Evolutionary conservation across 2,113 vertebrate species (phyloP), one percentile per base, ranked within the genome.

Genomic region (Sisor rabdophorus): DNA sequence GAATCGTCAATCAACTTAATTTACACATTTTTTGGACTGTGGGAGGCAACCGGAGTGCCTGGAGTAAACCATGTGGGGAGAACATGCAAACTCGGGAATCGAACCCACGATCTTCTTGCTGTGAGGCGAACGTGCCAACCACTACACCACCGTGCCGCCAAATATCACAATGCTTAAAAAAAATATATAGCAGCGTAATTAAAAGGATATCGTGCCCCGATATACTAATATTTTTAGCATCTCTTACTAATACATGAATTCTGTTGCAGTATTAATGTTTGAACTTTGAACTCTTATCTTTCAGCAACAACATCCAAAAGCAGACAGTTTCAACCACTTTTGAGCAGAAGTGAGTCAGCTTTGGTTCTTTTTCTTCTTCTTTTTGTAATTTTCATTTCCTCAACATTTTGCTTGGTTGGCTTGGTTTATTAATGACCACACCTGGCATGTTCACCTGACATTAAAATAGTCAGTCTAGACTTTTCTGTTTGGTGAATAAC

Each of bases 331-430:
- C 47, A 78, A 68, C 90, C 88, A 88, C 28, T 81, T 91, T 88
- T 74, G 88, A 91, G 81, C 87, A 79, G 76, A 88, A 89, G 91
- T 92, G 85, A 89, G 89, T 88, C 82, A 79, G 79, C 53, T 75
- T 76, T 85, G 71, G 52, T 28, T 48, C 13, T 40, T 52, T 65
- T 59, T n/a, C 11, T 13, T 32, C 61, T 63, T 53, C 30, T 44
- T 44, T 7, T 44, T 44, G 4, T 44, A 36, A 36, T 75, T 48
- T 55, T 52, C 63, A 28, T 63, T 40, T 26, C 58, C 20, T 64
- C 48, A 75, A 64, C 59, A 75, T 28, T 17, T 28, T 61, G 20
- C 59, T 63, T 50, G 63, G 72, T 53, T 54, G 59, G 53, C 64
- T 50, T 69, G 79, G 78, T 76, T 77, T 82, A 83, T 60, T 73